These are phyloP conservation scores for Norana najaformis DNA, from an alignment of 2,888 invertebrate species.

Conservation along the genomic window DNA sequence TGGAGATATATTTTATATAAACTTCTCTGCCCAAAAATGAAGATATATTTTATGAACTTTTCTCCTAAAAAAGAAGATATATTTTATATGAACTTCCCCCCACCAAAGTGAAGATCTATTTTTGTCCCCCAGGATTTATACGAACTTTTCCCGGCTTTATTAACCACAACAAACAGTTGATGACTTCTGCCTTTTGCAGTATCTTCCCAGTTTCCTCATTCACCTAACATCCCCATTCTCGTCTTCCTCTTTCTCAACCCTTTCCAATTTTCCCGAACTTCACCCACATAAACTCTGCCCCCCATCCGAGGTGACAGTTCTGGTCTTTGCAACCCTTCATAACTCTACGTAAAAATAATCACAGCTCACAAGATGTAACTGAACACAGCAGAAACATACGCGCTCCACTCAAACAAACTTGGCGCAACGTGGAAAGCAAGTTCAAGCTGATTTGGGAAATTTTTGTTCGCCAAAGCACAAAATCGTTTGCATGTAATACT, in stretches of 20 bases:
- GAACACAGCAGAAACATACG: background rate
- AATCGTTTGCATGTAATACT: background rate
- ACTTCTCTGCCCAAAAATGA: too few relatives aligned
- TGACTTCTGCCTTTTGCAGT: background rate
- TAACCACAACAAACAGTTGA: background rate
- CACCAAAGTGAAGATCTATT: too few relatives aligned
- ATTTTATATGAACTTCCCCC: background rate
- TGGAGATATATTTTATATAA: too few relatives aligned
- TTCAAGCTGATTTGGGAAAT: background rate
- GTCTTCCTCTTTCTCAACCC: background rate
- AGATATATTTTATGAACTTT: too few relatives aligned
- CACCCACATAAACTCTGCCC: background rate
- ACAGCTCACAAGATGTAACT: background rate
- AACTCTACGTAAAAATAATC: conserved; percentile 13
- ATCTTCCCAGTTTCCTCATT: background rate
- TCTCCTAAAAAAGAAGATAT: too few relatives aligned
- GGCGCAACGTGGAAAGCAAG: conserved; percentile 2
- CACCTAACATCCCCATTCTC: background rate
- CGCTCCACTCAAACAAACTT: background rate
- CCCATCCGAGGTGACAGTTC: background rate
- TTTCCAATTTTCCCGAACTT: background rate
- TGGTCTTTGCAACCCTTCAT: background rate
- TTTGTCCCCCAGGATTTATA: background rate
- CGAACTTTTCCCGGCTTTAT: background rate
- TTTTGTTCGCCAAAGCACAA: background rate